Base-by-base conservation (phyloP, 2,113 vertebrate genomes). In the Tenebrosternarchus preto region DNA sequence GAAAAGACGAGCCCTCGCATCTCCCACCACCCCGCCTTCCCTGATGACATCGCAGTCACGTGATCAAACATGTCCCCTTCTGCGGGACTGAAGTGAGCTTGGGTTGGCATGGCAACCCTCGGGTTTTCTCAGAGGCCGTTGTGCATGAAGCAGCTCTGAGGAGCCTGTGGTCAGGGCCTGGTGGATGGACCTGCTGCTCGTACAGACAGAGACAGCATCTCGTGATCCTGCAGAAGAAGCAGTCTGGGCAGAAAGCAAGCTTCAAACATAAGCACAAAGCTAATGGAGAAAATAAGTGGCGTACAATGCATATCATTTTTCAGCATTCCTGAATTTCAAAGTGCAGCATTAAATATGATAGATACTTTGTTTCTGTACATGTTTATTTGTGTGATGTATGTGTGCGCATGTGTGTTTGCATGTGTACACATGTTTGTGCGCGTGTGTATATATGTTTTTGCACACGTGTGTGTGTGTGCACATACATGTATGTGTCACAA, bases 101-200 rank as follows among this genome's bases (percentile, higher is more conserved):
- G 74, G 79, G 83, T 84, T 84, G 83, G 60, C 83, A 84, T 84
- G 76, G 83, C 79, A 84, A 84, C 83, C 73, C 82, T 73, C 55
- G 36, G 64, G 66, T 31, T 61, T 61, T 81, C 77, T 81, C 53
- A 63, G 79, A 74, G 59, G 29, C 70, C 63, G 74, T 69, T 70
- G 46, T 56, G 74, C 78, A 73, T 80, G 67, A 60, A 74, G 63
- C 39, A 24, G 50, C 83, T 69, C 78, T 20, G 46, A 76, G 61
- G 73, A 64, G 39, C 20, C n/a, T 68, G 39, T 22, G 46, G 78
- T 36, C 75, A 36, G 66, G 68, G 74, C 24, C 43, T 76, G 19
- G 33, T 29, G 57, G 4, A 16, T 16, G 27, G 77, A 80, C n/a
- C 8, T 11, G 39, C 9, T 11, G 8, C 4, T 9, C 33, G 3